A percentile compares a stretch with the other conserved stretches of the same genome.
These are phyloP conservation scores for Lypha dubia DNA, from an alignment of 2,888 invertebrate genomes.

Conservation along the genomic window DNA sequence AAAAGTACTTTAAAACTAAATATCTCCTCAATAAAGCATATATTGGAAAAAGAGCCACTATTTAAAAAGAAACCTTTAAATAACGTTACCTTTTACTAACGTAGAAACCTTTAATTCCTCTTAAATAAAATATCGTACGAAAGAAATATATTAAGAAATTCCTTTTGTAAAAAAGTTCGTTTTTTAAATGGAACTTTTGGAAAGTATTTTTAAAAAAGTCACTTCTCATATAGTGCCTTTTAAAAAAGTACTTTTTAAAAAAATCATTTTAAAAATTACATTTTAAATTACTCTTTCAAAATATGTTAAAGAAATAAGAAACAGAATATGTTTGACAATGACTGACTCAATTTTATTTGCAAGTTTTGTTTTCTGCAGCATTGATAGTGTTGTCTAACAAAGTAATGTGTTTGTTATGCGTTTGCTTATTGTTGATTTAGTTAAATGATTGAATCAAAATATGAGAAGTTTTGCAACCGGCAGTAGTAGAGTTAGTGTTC, in stretches of 20 bases:
- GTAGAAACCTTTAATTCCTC: not conserved
- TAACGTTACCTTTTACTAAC: not conserved
- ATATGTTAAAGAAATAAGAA: no score
- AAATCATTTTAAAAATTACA: no score
- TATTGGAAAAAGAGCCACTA: not conserved
- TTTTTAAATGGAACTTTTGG: not conserved
- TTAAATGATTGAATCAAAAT: slow-evolving; percentile 34
- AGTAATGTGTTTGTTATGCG: slow-evolving; percentile 51
- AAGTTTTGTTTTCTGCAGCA: slow-evolving; percentile 19
- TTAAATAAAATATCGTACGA: not conserved
- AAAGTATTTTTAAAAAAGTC: not conserved
- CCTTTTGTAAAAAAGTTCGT: not conserved
- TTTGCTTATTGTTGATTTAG: slow-evolving; percentile 59
- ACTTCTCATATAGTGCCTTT: not conserved
- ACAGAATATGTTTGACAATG: slow-evolving; percentile 21
- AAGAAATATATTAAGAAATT: not conserved
- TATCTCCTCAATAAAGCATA: not conserved
- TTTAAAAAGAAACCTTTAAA: not conserved
- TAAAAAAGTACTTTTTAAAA: slow-evolving; percentile 1
- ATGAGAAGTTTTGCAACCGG: not conserved
- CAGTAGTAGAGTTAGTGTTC: slow-evolving; percentile 16
- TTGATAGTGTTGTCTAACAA: slow-evolving; percentile 58
- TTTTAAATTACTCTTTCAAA: no score
- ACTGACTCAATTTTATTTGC: slow-evolving; percentile 9
- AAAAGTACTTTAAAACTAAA: not conserved